Percentiles rank a stretch among this genome's conserved stretches.
Conservation (phyloP, 2,888 invertebrate genomes). For the Cephus pulcher region DNA sequence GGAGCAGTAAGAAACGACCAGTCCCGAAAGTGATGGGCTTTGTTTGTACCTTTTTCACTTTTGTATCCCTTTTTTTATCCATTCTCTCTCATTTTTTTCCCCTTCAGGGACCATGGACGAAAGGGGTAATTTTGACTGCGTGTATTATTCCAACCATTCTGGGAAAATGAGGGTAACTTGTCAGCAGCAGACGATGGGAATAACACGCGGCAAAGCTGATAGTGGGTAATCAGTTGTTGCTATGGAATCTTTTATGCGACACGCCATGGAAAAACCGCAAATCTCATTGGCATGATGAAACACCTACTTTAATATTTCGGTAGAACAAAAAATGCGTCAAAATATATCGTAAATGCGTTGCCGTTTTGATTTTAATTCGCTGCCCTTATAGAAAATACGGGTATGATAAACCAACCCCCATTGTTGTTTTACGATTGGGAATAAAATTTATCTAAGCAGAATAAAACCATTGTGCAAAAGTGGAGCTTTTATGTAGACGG, state of each 20-base stretch:
- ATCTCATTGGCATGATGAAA: neutral
- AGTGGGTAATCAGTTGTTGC: constrained; percentile 25
- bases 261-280: neutral
- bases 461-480: neutral
- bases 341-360: too few relatives aligned
- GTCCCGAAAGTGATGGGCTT: constrained; percentile 30
- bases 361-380: too few relatives aligned
- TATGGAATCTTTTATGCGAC: too few relatives aligned
- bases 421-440: too few relatives aligned
- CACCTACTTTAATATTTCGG: too few relatives aligned
- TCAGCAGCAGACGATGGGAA: constrained; percentile 42
- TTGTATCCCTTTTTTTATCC: too few relatives aligned
- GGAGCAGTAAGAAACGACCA: neutral
- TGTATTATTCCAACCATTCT: constrained; percentile 31
- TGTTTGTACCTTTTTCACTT: constrained; percentile 3
- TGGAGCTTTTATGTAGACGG: neutral
- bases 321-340: too few relatives aligned
- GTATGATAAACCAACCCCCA: too few relatives aligned
- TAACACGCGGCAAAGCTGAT: constrained; percentile 42
- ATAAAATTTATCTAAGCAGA: neutral
- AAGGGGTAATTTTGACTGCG: constrained; percentile 35
- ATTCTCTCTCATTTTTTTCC: neutral
- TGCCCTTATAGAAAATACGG: too few relatives aligned
- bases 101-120: neutral
- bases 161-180: constrained; percentile 23